These are phyloP conservation scores for Orbicella faveolata DNA, from an alignment of 64 coral and sea anemone genomes.

Conservation along the genomic window DNA sequence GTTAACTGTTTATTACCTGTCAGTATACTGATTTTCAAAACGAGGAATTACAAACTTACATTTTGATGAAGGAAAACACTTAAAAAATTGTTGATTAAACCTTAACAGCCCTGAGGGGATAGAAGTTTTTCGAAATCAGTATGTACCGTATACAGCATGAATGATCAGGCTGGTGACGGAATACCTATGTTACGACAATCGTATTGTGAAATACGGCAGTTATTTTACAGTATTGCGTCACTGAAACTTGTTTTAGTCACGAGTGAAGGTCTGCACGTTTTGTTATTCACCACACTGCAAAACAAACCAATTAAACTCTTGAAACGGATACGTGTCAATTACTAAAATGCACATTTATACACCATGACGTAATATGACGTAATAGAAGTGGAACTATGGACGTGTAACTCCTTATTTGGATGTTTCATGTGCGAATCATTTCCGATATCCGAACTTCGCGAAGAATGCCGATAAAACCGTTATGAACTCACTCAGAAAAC, in stretches of 20 bases:
- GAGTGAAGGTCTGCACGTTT: background rate
- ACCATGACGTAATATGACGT: background rate
- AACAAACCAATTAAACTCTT: background rate
- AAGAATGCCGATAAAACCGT: background rate
- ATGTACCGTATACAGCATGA: too few relatives aligned
- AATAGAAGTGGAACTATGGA: background rate
- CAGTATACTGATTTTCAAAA: too few relatives aligned
- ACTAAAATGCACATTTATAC: too few relatives aligned
- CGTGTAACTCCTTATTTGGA: background rate
- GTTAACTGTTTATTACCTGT: too few relatives aligned
- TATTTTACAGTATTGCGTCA: background rate
- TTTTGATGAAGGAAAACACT: too few relatives aligned
- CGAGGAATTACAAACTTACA: too few relatives aligned
- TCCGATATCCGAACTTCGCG: background rate
- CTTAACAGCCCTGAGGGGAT: too few relatives aligned
- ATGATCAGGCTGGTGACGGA: too few relatives aligned
- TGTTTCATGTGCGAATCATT: background rate
- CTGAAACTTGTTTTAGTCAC: background rate
- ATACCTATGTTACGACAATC: too few relatives aligned
- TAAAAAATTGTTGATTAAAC: too few relatives aligned
- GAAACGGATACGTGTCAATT: background rate
- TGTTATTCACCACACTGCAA: too few relatives aligned
- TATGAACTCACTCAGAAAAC: background rate
- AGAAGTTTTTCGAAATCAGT: too few relatives aligned
- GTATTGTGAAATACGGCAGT: background rate